A percentile compares a stretch with the other conserved stretches of the same genome.
These are phyloP conservation scores for Chrysotoxum bicinctum DNA, from an alignment of 2,888 invertebrate genomes.

Conservation along the genomic window DNA sequence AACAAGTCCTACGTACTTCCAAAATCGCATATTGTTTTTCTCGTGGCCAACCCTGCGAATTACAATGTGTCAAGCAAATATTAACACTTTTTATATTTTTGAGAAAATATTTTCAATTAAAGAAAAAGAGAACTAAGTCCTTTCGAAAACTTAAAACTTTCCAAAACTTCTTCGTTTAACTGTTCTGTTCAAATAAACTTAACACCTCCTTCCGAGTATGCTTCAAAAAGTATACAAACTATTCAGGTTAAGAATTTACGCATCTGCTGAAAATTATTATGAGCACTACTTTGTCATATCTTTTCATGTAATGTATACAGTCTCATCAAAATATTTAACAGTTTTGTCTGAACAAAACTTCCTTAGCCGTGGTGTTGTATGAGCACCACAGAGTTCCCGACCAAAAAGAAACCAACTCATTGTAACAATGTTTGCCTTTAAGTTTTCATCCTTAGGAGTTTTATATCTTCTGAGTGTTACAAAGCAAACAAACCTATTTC, in stretches of 20 bases:
- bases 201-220: background rate
- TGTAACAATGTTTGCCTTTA: slow-evolving; percentile 27
- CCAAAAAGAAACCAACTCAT: background rate
- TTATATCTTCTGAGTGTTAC: slow-evolving; percentile 33
- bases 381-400: background rate
- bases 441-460: slow-evolving; percentile 15
- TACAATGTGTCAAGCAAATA: too few relatives aligned
- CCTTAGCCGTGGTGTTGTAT: background rate
- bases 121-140: background rate
- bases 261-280: background rate
- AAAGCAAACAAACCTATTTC: slow-evolving; percentile 25
- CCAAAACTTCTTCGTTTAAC: background rate
- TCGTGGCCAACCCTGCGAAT: too few relatives aligned
- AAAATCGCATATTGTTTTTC: too few relatives aligned
- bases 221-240: background rate
- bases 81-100: too few relatives aligned
- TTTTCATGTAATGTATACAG: slow-evolving; percentile 4
- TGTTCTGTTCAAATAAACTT: background rate
- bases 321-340: slow-evolving; percentile 20
- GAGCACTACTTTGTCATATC: slow-evolving; percentile 5
- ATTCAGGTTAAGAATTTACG: background rate
- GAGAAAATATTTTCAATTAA: background rate
- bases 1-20: too few relatives aligned
- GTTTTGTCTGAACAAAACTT: background rate
- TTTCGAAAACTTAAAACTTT: background rate